Evolutionary conservation across 2,113 vertebrate species (phyloP).

Genomic region (Raphicerus campestris): DNA sequence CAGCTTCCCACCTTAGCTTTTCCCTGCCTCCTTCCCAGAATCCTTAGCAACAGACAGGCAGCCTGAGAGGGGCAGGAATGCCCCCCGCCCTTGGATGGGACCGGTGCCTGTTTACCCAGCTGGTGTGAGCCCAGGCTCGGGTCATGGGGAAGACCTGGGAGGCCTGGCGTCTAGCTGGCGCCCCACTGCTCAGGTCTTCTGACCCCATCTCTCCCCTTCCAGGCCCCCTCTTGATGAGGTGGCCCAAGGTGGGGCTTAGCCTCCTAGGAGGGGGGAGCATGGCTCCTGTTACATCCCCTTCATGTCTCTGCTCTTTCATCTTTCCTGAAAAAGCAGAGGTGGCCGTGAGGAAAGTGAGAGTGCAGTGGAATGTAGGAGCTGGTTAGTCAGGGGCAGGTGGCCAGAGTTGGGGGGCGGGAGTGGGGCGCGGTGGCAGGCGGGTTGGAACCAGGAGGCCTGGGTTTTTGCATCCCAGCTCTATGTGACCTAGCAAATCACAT

Average conservation of each 20-base stretch:
- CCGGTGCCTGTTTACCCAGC: constrained; percentile 67
- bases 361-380: background rate
- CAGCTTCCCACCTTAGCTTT: background rate
- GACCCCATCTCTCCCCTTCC: constrained; percentile 20
- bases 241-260: background rate
- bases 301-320: constrained; percentile 29
- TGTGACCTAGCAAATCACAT: background rate
- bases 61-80: background rate
- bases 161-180: constrained; percentile 10
- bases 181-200: constrained; percentile 35
- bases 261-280: background rate
- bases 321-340: background rate
- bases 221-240: background rate
- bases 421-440: rapidly evolving
- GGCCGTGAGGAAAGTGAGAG: background rate
- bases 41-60: constrained; percentile 54
- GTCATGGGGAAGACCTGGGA: background rate
- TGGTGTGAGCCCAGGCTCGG: constrained; percentile 23
- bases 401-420: background rate
- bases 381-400: background rate
- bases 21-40: constrained; percentile 52
- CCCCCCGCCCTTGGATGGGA: background rate
- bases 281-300: constrained; percentile 41
- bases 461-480: background rate
- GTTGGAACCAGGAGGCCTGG: background rate